These are phyloP conservation scores for Halcyon malimbica DNA, from an alignment of 2,113 vertebrate genomes.

Conservation along the genomic window DNA sequence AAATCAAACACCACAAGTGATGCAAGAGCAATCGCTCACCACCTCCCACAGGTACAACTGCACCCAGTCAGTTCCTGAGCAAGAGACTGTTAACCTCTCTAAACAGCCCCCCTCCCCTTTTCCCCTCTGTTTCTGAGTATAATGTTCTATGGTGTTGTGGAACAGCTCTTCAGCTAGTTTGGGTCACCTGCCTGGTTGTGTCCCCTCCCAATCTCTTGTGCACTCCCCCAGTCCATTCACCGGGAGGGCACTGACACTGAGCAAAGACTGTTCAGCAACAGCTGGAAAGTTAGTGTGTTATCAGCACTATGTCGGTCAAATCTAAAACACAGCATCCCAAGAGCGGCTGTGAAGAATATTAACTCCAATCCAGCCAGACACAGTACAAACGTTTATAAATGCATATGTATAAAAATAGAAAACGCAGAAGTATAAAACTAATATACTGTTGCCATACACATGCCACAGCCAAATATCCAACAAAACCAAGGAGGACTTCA, in stretches of 20 bases:
- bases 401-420: background rate
- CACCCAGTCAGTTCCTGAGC: background rate
- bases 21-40: background rate
- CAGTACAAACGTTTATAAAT: background rate
- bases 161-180: too few species aligned
- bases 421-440: background rate
- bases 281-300: background rate
- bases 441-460: background rate
- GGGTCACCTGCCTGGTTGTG: background rate
- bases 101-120: background rate
- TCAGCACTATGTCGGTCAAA: background rate
- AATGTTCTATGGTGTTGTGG: too few species aligned
- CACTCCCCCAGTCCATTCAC: background rate
- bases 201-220: background rate
- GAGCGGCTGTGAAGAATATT: background rate
- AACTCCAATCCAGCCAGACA: background rate
- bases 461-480: background rate
- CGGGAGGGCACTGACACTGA: background rate
- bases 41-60: background rate
- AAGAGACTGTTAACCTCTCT: background rate
- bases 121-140: background rate
- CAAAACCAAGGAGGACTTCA: background rate
- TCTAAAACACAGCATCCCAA: background rate
- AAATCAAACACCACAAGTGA: background rate
- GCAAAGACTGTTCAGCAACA: background rate